Conservation (phyloP, 2,888 invertebrate genomes). For the Caenorhabditis becei region DNA sequence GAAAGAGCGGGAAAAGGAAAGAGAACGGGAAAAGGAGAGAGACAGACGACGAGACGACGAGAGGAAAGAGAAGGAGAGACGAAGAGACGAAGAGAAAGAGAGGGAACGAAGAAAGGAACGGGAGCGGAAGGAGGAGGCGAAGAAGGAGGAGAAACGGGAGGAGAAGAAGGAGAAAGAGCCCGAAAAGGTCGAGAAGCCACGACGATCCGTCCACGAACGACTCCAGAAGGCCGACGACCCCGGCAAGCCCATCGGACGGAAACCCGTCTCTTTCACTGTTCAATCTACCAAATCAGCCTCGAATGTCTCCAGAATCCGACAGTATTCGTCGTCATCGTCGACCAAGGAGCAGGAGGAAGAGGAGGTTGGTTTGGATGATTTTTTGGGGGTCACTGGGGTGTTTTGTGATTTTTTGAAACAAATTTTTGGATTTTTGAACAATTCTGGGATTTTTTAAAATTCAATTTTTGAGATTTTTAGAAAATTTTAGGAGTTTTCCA, state of each 20-base stretch:
- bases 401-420: too few relatives aligned
- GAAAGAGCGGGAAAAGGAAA: slow-evolving; percentile 7
- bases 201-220: slow-evolving; percentile 41
- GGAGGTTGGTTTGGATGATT: slow-evolving; percentile 15
- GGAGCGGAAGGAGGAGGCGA: slow-evolving; percentile 12
- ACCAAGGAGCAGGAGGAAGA: slow-evolving; percentile 36
- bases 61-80: slow-evolving; percentile 9
- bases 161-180: slow-evolving; percentile 10
- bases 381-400: too few relatives aligned
- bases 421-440: too few relatives aligned
- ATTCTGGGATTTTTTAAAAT: too few relatives aligned
- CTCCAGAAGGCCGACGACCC: slow-evolving; percentile 31
- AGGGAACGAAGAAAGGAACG: slow-evolving; percentile 18
- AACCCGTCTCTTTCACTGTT: slow-evolving; percentile 50
- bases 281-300: slow-evolving; percentile 16
- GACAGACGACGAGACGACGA: slow-evolving; percentile 2
- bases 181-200: slow-evolving; percentile 15
- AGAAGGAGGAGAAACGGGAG: slow-evolving; percentile 15
- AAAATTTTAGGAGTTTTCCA: too few relatives aligned
- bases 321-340: slow-evolving; percentile 35
- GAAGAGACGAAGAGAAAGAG: slow-evolving; percentile 24
- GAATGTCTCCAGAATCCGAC: slow-evolving; percentile 1
- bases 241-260: slow-evolving; percentile 8
- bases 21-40: slow-evolving; percentile 11
- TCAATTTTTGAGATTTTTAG: too few relatives aligned